Evolutionary conservation across 37 sponge, comb jelly and placozoan genomes (phyloP).

Genomic region (Diacarnus erythraeanus): DNA sequence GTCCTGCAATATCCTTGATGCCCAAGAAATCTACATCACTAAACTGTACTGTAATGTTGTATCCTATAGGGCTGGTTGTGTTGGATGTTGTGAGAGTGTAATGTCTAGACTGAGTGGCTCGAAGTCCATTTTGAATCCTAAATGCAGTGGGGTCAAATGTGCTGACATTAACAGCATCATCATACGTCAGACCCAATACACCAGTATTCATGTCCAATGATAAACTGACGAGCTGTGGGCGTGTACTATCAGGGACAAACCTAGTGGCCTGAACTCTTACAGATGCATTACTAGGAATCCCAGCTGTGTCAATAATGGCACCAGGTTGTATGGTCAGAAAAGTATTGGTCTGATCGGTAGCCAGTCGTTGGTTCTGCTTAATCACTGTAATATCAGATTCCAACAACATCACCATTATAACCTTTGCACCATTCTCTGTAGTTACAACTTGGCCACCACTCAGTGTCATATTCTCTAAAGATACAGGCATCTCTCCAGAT

Average conservation of each 20-base stretch:
- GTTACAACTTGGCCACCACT: slow-evolving; percentile 69
- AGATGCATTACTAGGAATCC: slow-evolving; percentile 25
- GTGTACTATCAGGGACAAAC: slow-evolving; percentile 61
- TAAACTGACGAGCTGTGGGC: slow-evolving; percentile 72
- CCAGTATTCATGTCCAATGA: slow-evolving; percentile 78
- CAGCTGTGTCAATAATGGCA: slow-evolving; percentile 70
- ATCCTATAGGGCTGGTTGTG: slow-evolving; percentile 47
- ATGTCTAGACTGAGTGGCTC: slow-evolving; percentile 8
- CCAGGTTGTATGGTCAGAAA: slow-evolving; percentile 55
- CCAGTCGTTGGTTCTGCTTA: slow-evolving; percentile 56
- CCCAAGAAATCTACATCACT: slow-evolving; percentile 80
- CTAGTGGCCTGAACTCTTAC: slow-evolving; percentile 37
- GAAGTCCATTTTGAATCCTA: slow-evolving; percentile 65
- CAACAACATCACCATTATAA: slow-evolving; percentile 43
- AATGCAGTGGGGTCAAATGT: slow-evolving; percentile 77
- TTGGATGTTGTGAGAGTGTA: slow-evolving; percentile 65
- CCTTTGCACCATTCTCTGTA: slow-evolving; percentile 48
- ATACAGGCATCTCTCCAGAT: slow-evolving; percentile 18
- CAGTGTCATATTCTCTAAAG: slow-evolving; percentile 17
- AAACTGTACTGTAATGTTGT: slow-evolving; percentile 51
- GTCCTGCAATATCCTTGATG: slow-evolving; percentile 57
- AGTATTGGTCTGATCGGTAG: slow-evolving; percentile 57
- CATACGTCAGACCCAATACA: slow-evolving; percentile 76
- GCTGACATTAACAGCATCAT: slow-evolving; percentile 71
- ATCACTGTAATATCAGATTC: slow-evolving; percentile 59